These are phyloP conservation scores for Pheosia gnoma DNA, from an alignment of 2,888 invertebrate species.

Conservation along the genomic window DNA sequence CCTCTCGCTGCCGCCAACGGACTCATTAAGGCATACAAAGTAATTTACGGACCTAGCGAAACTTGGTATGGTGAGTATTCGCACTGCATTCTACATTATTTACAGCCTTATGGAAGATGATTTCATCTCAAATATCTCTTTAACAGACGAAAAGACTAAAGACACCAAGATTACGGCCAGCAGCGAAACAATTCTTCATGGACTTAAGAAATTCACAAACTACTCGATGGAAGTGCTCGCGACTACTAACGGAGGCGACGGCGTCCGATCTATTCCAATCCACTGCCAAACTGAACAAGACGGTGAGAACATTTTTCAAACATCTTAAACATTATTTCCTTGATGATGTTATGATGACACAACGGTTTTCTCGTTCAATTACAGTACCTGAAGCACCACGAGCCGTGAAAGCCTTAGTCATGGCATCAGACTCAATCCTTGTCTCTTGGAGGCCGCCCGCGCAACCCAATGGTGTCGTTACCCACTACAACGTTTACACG, in stretches of 20 bases:
- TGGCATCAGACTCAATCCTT: constrained; percentile 95
- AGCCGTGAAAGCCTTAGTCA: constrained; percentile 95
- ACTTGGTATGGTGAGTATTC: constrained; percentile 93
- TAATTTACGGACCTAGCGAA: constrained; percentile 95
- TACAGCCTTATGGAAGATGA: background rate
- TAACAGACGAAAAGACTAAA: constrained; percentile 92
- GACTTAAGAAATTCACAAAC: constrained; percentile 97
- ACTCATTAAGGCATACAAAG: constrained; percentile 97
- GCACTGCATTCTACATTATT: background rate
- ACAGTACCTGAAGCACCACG: constrained; percentile 96
- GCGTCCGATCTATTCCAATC: constrained; percentile 93
- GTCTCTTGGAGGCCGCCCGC: constrained; percentile 97
- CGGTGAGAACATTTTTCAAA: constrained; percentile 82
- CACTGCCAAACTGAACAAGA: constrained; percentile 98
- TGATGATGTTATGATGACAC: too few species aligned
- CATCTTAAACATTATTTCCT: background rate
- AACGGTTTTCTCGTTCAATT: constrained; percentile 7
- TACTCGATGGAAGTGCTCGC: constrained; percentile 98
- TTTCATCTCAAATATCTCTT: background rate
- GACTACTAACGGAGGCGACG: constrained; percentile 97
- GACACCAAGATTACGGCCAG: constrained; percentile 96
- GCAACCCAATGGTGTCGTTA: constrained; percentile 96
- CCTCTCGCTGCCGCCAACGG: constrained; percentile 96
- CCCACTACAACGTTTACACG: constrained; percentile 96
- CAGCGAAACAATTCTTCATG: constrained; percentile 96